A percentile compares a stretch with the other conserved stretches of the same genome.
phyloP scores from a whole-genome alignment of 2,797 vertebrate genomes.

The Aeoliscus strigatus region DNA sequence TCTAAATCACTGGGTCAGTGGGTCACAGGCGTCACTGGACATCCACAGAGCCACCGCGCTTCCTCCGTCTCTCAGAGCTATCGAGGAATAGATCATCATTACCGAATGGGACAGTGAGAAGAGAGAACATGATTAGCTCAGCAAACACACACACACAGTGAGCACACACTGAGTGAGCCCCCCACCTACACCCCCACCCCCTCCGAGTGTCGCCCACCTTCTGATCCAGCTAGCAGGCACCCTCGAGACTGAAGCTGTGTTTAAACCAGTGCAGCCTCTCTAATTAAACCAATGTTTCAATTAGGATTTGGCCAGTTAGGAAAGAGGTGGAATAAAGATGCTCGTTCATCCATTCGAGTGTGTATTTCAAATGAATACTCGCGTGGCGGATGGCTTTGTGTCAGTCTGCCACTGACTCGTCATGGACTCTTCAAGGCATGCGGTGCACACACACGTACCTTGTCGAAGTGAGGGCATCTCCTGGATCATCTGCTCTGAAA shows the following conservation, averaged over 20 bases:
- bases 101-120: constrained; percentile 31
- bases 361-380: constrained; percentile 36
- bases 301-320: constrained; percentile 69
- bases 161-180: constrained; percentile 41
- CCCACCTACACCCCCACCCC: too few species aligned
- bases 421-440: too few species aligned
- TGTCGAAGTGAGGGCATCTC: not conserved
- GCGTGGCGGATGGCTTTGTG: constrained; percentile 12
- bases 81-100: constrained; percentile 36
- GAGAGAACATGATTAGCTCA: constrained; percentile 23
- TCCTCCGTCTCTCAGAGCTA: constrained; percentile 34
- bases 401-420: constrained; percentile 22
- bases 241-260: constrained; percentile 68
- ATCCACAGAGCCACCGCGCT: constrained; percentile 34
- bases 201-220: constrained; percentile 57
- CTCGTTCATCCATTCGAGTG: constrained; percentile 59
- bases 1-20: constrained; percentile 72
- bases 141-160: constrained; percentile 17
- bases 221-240: constrained; percentile 62
- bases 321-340: constrained; percentile 54
- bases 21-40: constrained; percentile 65
- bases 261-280: constrained; percentile 67
- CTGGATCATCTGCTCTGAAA: constrained; percentile 1
- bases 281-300: constrained; percentile 80
- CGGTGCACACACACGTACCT: not conserved